Evolutionary conservation across 2,797 vertebrate genomes (phyloP), one percentile per base, ranked within the genome.

Genomic region (Remorina albescens): DNA sequence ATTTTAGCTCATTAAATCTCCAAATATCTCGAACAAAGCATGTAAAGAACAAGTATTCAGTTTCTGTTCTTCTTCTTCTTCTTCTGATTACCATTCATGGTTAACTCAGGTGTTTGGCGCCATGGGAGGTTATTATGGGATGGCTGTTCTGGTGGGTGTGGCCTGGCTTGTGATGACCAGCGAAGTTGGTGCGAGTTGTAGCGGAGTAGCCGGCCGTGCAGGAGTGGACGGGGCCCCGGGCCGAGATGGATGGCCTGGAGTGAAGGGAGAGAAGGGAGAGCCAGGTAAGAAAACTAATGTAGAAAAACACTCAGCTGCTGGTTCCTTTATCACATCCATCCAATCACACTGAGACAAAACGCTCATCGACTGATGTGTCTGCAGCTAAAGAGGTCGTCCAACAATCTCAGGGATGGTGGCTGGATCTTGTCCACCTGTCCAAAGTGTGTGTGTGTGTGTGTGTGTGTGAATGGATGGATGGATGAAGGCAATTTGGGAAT

Each of bases 201-300:
- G 2, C 36, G 71, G 74, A 21, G 1, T 0, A 0, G 60, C 89
- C 0, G 91, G 91, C 0, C 71, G 0, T 0, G 3, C 50, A 0
- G 91, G 91, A 37, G 19, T 25, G 16, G 0, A 2, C 0, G 91
- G 91, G n/a, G 0, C 6, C 0, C 1, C 28, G 0, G 91, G 91
- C 2, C 78, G 89, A 53, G 47, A 87, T 5, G 90, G 91, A 26
- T 13, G 25, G 47, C 50, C 32, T 0, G 91, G 91, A 59, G 2
- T 3, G 4, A 92, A 89, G 56, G 91, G 91, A 57, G 56, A 86
- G 54, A 91, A 90, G 63, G 91, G 91, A 87, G 82, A 89, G 8
- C 62, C 89, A 73, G 90, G 89, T 91, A 75, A 51, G 23, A 11
- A 25, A 30, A 51, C n/a, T n/a, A 30, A 30, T 30, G 30, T 30